These are phyloP conservation scores for Pseudeuparius sepicola DNA, from an alignment of 2,888 invertebrate species.

Conservation along the genomic window DNA sequence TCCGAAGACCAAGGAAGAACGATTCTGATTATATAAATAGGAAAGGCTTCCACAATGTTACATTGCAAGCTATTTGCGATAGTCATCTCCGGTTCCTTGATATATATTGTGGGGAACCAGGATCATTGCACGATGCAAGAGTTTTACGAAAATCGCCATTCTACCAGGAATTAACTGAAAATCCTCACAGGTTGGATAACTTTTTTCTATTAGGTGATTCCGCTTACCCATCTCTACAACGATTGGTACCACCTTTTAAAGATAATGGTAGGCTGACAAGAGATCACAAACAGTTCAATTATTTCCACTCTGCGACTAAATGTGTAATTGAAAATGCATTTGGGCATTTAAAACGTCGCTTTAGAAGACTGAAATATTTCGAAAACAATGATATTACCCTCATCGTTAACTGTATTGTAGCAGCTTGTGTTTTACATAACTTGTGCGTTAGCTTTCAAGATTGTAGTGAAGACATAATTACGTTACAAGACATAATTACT, in stretches of 20 bases:
- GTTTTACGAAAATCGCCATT: conserved; percentile 22
- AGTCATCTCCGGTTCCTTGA: conserved; percentile 15
- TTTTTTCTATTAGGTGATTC: conserved; percentile 19
- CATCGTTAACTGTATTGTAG: conserved; percentile 14
- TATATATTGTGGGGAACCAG: conserved; percentile 19
- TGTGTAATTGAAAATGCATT: conserved; percentile 21
- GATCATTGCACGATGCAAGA: conserved; percentile 21
- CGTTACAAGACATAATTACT: too few relatives aligned
- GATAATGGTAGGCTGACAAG: conserved; percentile 18
- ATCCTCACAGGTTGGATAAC: conserved; percentile 7
- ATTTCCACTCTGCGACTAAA: conserved; percentile 17
- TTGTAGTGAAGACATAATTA: conserved; percentile 6
- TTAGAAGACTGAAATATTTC: conserved; percentile 17
- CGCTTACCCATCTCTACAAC: conserved; percentile 18
- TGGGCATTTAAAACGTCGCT: conserved; percentile 21
- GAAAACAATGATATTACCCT: conserved; percentile 15
- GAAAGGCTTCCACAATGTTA: conserved; percentile 17
- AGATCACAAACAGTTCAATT: conserved; percentile 20
- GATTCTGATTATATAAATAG: conserved; percentile 16
- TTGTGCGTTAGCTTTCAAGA: conserved; percentile 14
- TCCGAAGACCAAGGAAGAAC: conserved; percentile 6
- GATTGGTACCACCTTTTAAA: conserved; percentile 21
- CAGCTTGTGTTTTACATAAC: conserved; percentile 18
- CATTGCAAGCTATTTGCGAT: conserved; percentile 18
- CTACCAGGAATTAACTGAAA: conserved; percentile 9